Conservation (phyloP, 2,113 vertebrate genomes). For the Xiphophorus hellerii region DNA sequence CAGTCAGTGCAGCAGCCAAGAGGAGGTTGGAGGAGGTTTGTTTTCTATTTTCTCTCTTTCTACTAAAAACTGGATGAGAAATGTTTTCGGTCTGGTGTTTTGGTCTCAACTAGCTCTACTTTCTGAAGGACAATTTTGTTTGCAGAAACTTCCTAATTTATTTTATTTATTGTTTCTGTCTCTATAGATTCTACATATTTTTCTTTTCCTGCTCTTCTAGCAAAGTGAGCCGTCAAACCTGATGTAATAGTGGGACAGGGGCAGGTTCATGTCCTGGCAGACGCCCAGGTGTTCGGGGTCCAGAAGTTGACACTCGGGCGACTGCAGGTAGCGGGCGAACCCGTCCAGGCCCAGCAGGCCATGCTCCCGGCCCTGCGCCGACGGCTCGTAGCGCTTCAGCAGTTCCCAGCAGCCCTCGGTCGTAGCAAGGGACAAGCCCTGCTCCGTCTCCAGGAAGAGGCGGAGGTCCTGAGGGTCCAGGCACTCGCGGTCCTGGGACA, state of each 20-base stretch:
- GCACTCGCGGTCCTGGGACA: conserved; percentile 97
- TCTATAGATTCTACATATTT: too few relatives aligned
- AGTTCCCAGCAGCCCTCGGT: conserved; percentile 93
- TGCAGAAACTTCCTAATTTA: too few relatives aligned
- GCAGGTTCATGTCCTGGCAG: conserved; percentile 95
- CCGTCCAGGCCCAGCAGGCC: conserved; percentile 94
- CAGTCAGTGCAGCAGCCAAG: too few relatives aligned
- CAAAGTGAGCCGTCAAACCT: conserved; percentile 61
- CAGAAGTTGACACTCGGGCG: conserved; percentile 94
- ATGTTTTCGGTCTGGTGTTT: too few relatives aligned
- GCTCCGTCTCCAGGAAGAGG: conserved; percentile 95
- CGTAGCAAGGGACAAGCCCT: conserved; percentile 89
- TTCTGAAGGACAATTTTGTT: too few relatives aligned
- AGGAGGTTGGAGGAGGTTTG: too few relatives aligned
- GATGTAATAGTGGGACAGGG: conserved; percentile 96
- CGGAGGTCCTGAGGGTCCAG: conserved; percentile 94
- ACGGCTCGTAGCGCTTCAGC: conserved; percentile 90
- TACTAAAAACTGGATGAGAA: too few relatives aligned
- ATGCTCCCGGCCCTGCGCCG: conserved; percentile 86
- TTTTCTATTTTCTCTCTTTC: too few relatives aligned
- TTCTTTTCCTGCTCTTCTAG: too few relatives aligned
- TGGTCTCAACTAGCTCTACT: too few relatives aligned
- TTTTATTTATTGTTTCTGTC: too few relatives aligned
- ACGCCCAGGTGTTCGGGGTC: conserved; percentile 92
- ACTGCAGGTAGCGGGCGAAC: conserved; percentile 92